These are phyloP conservation scores for Balaeniceps rex DNA, from an alignment of 2,113 vertebrate species.

Conservation along the genomic window DNA sequence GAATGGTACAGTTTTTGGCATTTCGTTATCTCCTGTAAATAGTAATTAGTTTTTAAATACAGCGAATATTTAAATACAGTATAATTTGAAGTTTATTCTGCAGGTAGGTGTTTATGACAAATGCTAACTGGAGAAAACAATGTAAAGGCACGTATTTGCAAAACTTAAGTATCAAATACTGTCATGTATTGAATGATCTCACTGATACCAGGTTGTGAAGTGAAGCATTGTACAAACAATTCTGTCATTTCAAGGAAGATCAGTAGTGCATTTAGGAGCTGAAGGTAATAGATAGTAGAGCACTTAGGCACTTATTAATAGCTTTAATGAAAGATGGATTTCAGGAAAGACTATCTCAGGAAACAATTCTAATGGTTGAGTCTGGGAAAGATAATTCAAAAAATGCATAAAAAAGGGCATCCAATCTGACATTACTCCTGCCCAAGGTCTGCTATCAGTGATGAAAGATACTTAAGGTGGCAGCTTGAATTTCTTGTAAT, in stretches of 20 bases:
- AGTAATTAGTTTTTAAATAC: neutral
- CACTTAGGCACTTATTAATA: neutral
- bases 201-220: neutral
- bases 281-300: neutral
- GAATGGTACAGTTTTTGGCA: neutral
- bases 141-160: neutral
- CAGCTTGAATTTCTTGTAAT: neutral
- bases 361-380: neutral
- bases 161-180: neutral
- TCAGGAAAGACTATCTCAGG: neutral
- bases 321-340: neutral
- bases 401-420: neutral
- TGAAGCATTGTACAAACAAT: neutral
- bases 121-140: neutral
- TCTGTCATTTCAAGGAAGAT: neutral
- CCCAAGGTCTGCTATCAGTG: neutral
- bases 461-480: neutral
- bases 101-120: neutral
- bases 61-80: neutral
- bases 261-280: neutral
- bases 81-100: neutral
- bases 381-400: neutral
- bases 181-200: neutral
- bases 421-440: neutral
- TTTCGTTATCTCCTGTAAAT: neutral